Base-by-base conservation (phyloP, 2,888 invertebrate species). In the Cloeon dipterum region DNA sequence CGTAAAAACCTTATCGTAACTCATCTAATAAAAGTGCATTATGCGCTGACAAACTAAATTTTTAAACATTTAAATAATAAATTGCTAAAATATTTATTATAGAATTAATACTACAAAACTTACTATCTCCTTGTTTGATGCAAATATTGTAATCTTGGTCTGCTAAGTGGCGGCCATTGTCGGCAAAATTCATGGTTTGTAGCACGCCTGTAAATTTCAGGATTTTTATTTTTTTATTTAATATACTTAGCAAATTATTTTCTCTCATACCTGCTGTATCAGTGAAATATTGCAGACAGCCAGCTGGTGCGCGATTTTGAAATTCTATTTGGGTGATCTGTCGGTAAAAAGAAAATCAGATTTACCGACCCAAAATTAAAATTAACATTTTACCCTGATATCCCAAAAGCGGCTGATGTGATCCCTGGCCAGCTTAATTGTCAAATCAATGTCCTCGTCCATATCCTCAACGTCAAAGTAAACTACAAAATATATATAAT, bases 101-200 rank as follows among this genome's bases (percentile, higher is more conserved):
- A 13, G 16, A n/a, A n/a, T n/a, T n/a, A n/a, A 13, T 34, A 3
- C 11, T 17, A 3, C 3, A 11, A 3, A 3, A 3, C 11, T 44
- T 36, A 51, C 52, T 46, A 41, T 46, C 46, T 39, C 47, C 49
- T 41, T 52, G 51, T 3, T 79, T 59, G 43, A 82, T 63, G 50
- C 83, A 85, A 5, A 78, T 67, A 36, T 66, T 65, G 56, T 85
- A 82, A 46, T 81, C 71, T 49, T 82, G 82, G 43, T 70, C 63
- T 1, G 83, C 74, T 19, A 83, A 57, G 50, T 81, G 79, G 1
- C 83, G 66, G 0, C 83, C 83, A 48, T 83, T 83, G 19, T 73
- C 70, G 1, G 81, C 75, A 51, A 73, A 83, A 55, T 83, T 83
- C 55, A 82, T 73, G 0, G 81, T 79, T 55, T 71, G 69, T 42